phyloP scores from a whole-genome alignment of 2,888 invertebrate genomes.

The Steromphala cineraria region DNA sequence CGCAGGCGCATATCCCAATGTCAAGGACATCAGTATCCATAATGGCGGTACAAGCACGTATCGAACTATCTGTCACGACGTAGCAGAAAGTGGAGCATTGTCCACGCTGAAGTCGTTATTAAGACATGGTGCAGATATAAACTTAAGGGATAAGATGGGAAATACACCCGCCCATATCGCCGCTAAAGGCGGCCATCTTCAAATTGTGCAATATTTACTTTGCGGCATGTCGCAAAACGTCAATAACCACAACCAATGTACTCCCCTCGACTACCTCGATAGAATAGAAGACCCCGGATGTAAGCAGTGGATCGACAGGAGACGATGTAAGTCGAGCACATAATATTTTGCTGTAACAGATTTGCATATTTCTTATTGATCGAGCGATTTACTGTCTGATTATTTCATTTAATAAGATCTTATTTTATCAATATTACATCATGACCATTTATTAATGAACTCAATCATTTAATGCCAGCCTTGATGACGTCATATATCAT shows the following conservation, averaged over 20 bases:
- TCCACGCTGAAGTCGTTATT: conserved; percentile 24
- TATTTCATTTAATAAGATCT: no score
- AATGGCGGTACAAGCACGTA: conserved; percentile 16
- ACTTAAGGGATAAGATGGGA: conserved; percentile 27
- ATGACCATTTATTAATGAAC: no score
- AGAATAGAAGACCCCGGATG: conserved; percentile 5
- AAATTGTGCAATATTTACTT: conserved; percentile 23
- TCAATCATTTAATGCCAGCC: no score
- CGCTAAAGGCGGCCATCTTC: conserved; percentile 28
- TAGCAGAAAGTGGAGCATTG: conserved; percentile 27
- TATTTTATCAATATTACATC: no score
- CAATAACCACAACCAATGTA: conserved; percentile 10
- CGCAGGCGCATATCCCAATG: conserved; percentile 29
- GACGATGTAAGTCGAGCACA: conserved; percentile 14
- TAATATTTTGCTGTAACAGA: no score
- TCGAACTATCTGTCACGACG: conserved; percentile 33
- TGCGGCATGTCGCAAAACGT: conserved; percentile 13
- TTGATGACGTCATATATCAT: no score
- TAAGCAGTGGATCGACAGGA: conserved; percentile 23
- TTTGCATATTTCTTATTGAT: no score
- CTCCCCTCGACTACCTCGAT: conserved; percentile 23
- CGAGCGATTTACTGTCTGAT: no score
- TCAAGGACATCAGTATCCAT: conserved; percentile 14
- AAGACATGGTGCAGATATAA: conserved; percentile 29
- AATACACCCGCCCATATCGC: conserved; percentile 32